A percentile compares a stretch with the other conserved stretches of the same genome.
phyloP scores from a whole-genome alignment of 2,888 invertebrate genomes.

The Lottia scabra region DNA sequence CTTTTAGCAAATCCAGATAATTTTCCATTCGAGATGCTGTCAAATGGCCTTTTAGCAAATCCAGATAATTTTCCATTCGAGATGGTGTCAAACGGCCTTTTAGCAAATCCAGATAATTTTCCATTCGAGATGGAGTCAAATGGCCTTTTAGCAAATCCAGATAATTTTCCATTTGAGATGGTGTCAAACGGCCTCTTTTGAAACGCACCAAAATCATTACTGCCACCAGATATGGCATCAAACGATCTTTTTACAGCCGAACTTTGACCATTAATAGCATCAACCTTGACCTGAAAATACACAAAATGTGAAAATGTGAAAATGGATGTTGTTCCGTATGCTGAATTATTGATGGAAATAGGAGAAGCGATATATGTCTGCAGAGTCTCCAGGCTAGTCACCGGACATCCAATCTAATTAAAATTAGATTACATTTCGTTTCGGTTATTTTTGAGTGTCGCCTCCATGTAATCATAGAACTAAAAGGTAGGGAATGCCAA shows the following conservation, averaged over 20 bases:
- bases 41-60: conserved; percentile 28
- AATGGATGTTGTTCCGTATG: too few relatives aligned
- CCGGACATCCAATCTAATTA: too few relatives aligned
- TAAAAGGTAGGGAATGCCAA: too few relatives aligned
- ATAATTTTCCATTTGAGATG: conserved; percentile 12
- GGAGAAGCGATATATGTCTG: too few relatives aligned
- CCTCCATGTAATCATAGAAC: too few relatives aligned
- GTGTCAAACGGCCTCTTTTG: conserved; percentile 21
- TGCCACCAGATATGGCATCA: too few relatives aligned
- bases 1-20: conserved; percentile 28
- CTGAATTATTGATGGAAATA: too few relatives aligned
- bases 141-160: conserved; percentile 29
- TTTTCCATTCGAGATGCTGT: conserved; percentile 24
- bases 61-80: conserved; percentile 24
- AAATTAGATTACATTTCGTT: too few relatives aligned
- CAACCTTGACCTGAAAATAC: background rate
- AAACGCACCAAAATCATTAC: conserved; percentile 9
- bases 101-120: conserved; percentile 27
- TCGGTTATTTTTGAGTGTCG: too few relatives aligned
- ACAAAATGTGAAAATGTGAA: too few relatives aligned
- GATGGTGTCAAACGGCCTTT: conserved; percentile 26
- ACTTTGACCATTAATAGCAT: background rate
- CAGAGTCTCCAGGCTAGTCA: too few relatives aligned
- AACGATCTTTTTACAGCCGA: background rate
- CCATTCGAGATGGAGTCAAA: conserved; percentile 26